Evolutionary conservation across 2,113 vertebrate genomes (phyloP).

Genomic region (Ctenomys sociabilis): DNA sequence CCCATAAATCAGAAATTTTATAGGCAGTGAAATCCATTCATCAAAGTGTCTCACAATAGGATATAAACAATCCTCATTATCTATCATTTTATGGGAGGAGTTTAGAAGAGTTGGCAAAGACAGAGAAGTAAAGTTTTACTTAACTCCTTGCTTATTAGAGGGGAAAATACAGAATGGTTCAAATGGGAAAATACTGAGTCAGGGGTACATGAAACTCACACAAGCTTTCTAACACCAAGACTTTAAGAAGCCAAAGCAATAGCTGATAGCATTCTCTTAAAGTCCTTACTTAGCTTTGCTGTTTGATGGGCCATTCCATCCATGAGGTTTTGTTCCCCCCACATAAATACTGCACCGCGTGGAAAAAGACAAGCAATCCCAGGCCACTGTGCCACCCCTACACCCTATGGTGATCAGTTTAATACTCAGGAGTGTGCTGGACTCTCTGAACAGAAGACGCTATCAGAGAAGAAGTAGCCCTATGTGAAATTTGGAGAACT

Average conservation of each 20-base stretch:
- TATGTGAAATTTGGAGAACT: neutral
- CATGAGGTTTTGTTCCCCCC: neutral
- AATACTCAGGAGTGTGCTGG: neutral
- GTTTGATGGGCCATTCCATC: neutral
- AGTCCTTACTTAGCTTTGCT: conserved; percentile 32
- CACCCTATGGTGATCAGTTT: neutral
- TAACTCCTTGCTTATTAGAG: conserved; percentile 14
- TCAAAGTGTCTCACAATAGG: neutral
- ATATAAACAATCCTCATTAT: neutral
- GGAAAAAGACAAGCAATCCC: neutral
- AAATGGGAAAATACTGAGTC: conserved; percentile 48
- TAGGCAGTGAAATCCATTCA: neutral
- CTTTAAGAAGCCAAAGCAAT: conserved; percentile 54
- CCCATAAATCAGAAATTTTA: neutral
- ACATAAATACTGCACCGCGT: neutral
- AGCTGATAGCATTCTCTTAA: neutral
- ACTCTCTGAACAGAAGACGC: conserved; percentile 26
- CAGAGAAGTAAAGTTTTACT: conserved; percentile 4
- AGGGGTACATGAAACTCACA: neutral
- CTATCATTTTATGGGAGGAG: neutral
- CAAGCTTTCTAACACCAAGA: neutral
- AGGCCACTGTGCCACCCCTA: neutral
- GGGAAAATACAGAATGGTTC: neutral
- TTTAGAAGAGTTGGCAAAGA: conserved; percentile 29
- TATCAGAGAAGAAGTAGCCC: neutral